phyloP scores from a whole-genome alignment of 2,113 vertebrate genomes.

The Aegithalos caudatus region DNA sequence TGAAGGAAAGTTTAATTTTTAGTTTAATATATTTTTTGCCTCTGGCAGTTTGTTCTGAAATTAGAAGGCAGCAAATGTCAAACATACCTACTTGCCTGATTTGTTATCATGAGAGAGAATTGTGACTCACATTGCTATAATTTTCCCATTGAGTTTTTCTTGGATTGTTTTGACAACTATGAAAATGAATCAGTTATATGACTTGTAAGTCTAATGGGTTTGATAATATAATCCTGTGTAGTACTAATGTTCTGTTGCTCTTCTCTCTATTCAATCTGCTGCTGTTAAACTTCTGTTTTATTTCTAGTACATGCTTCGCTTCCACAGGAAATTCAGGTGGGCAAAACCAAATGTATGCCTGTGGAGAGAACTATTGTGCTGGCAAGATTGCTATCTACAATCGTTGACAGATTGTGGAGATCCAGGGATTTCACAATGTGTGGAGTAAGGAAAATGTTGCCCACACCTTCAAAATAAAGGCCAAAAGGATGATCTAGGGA shows the following conservation, averaged over 20 bases:
- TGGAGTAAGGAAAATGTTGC: not conserved
- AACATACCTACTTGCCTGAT: not conserved
- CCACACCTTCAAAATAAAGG: not conserved
- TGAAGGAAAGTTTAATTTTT: not conserved
- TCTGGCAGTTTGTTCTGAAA: conserved; percentile 2
- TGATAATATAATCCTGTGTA: not conserved
- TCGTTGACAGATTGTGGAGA: not conserved
- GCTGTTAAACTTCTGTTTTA: not conserved
- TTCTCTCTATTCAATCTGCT: not conserved
- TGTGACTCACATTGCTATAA: not conserved
- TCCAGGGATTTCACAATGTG: not conserved
- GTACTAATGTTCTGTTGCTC: not conserved
- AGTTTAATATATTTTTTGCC: not conserved
- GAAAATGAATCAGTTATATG: not conserved
- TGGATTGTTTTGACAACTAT: not conserved
- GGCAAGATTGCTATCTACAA: not conserved
- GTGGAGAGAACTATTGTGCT: not conserved
- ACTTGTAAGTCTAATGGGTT: not conserved
- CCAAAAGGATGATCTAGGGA: not conserved
- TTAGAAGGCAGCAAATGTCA: not conserved
- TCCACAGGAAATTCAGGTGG: not conserved
- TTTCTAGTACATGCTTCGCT: not conserved
- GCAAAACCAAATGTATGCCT: not conserved
- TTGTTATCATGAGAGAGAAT: not conserved
- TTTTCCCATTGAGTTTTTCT: not conserved